Evolutionary conservation across 2,888 invertebrate species (phyloP), one percentile per base, ranked within the genome.

Genomic region (Acanthosoma haemorrhoidale): DNA sequence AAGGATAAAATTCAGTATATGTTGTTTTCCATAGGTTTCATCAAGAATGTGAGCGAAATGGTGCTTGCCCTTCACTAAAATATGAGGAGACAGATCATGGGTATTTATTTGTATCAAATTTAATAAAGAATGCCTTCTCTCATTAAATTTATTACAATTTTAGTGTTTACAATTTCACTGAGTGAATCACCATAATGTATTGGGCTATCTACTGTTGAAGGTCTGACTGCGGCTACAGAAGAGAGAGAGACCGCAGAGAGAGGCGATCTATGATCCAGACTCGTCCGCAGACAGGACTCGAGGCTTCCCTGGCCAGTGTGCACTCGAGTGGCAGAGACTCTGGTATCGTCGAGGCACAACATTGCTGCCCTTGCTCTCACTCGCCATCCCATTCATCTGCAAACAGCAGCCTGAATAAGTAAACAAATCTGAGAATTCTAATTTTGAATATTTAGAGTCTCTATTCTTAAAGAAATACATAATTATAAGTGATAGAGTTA

Each of bases 261-360:
- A 32, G 67, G 67, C 25, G 57, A n/a, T 57, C 51, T 2, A 67
- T 57, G 67, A 51, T 51, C 16, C 51, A 31, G 18, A 18, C 51
- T 25, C 51, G 51, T 11, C 57, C 51, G 5, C 18, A 43, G 31
- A 31, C 51, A 25, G 67, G 51, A 5, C 80, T 86, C 76, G 90
- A 91, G 80, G 88, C 88, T 68, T 90, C 90, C 73, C 86, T 90
- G 80, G 88, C 89, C 76, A 91, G 90, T 74, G 83, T 91, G 76
- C 90, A 91, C 83, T 91, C 91, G 76, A 90, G 90, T 77, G 90
- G 90, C 15, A 89, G 90, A 78, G 91, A 91, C 81, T 91, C 90
- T 60, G 91, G 91, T 69, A 89, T 91, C 75, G 90, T 81, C 75
- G 75, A 75, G 25, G 72, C 75, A 21, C 73, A 72, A 3, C 72